Evolutionary conservation across 2,113 vertebrate species (phyloP).

Genomic region (Calypte anna): DNA sequence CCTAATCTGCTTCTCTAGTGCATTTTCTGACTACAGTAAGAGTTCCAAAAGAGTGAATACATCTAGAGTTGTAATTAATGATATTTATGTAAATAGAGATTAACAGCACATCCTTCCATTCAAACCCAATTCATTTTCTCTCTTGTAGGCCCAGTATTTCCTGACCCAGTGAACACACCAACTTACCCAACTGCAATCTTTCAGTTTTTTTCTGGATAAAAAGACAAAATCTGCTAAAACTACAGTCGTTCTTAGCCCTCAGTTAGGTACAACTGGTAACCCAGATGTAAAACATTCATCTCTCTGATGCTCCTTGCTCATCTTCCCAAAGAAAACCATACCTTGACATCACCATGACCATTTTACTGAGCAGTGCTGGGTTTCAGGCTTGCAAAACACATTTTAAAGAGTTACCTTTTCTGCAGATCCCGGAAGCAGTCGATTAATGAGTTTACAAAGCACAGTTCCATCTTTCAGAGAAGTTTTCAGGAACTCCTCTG

Average conservation of each 20-base stretch:
- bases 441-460: conserved; percentile 89
- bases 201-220: background rate
- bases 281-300: background rate
- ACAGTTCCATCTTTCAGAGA: conserved; percentile 93
- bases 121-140: background rate
- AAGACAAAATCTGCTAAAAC: background rate
- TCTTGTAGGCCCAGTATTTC: background rate
- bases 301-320: background rate
- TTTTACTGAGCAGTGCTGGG: background rate
- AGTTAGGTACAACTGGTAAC: background rate
- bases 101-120: background rate
- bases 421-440: conserved; percentile 86
- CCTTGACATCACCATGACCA: background rate
- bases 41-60: background rate
- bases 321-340: background rate
- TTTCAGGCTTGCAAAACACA: background rate
- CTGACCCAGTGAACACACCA: background rate
- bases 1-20: background rate
- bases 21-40: background rate
- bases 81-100: background rate
- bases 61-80: background rate
- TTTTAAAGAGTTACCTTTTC: conserved; percentile 84
- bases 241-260: background rate
- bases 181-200: background rate
- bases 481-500: conserved; percentile 89